A percentile compares a stretch with the other conserved stretches of the same genome.
Conservation (phyloP, 2,113 vertebrate species). For the Apteryx owenii region DNA sequence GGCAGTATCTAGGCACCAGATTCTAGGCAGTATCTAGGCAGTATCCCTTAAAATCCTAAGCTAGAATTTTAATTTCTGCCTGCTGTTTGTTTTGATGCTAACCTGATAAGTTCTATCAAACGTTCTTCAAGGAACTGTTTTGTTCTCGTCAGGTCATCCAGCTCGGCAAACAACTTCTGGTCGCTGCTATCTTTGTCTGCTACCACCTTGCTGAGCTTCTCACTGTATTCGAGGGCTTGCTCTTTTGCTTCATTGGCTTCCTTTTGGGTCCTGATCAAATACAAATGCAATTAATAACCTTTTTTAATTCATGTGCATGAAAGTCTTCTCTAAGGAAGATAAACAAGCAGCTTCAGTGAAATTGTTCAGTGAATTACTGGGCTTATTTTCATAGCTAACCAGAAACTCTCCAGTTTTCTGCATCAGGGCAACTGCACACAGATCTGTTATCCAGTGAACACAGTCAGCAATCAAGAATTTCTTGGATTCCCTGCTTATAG, state of each 20-base stretch:
- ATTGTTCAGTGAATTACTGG: not conserved
- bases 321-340: not conserved
- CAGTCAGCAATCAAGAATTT: not conserved
- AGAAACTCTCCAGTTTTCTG: not conserved
- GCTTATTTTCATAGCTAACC: not conserved
- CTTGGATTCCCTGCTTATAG: not conserved
- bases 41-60: not conserved
- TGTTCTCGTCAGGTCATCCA: constrained; percentile 92
- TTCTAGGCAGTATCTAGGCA: not conserved
- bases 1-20: not conserved
- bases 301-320: not conserved
- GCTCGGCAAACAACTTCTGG: constrained; percentile 85
- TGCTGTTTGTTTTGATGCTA: not conserved
- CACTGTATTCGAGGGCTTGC: constrained; percentile 81
- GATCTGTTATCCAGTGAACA: not conserved
- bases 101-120: constrained; percentile 95
- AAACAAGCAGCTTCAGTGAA: not conserved
- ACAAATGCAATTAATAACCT: not conserved
- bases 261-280: constrained; percentile 81
- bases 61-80: not conserved
- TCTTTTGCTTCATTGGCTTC: constrained; percentile 77
- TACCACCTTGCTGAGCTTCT: constrained; percentile 79
- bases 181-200: constrained; percentile 83
- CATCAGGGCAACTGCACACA: not conserved
- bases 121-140: constrained; percentile 94